A percentile compares a stretch with the other conserved stretches of the same genome.
These are phyloP conservation scores for Ferdinandea cuprea DNA, from an alignment of 2,888 invertebrate genomes.

Conservation along the genomic window DNA sequence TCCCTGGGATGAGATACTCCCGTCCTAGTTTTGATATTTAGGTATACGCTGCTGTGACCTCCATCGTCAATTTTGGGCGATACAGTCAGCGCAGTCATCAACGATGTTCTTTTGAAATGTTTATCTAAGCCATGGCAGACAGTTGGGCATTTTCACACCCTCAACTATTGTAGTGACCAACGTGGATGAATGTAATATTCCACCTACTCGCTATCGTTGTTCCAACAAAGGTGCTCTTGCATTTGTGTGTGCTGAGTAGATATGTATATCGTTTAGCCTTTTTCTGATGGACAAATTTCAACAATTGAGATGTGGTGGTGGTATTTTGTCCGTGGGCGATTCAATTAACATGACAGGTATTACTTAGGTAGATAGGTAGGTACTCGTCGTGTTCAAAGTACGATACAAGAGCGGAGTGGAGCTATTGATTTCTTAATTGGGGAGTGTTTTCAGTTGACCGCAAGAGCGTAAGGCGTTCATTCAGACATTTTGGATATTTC, in stretches of 20 bases:
- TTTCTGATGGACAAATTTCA: slow-evolving; percentile 32
- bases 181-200: neutral
- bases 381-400: neutral
- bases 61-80: slow-evolving; percentile 8
- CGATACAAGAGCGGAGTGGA: neutral
- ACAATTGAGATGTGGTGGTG: slow-evolving; percentile 9
- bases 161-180: slow-evolving; percentile 30
- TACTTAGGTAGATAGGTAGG: slow-evolving; percentile 17
- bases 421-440: slow-evolving; percentile 35
- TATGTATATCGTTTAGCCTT: slow-evolving; percentile 48
- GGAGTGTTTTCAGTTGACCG: slow-evolving; percentile 32
- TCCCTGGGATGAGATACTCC: neutral
- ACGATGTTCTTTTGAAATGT: too few relatives aligned
- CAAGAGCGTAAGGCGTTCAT: neutral
- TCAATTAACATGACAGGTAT: slow-evolving; percentile 46
- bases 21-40: slow-evolving; percentile 12
- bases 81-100: slow-evolving; percentile 23
- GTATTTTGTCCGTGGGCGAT: slow-evolving; percentile 45
- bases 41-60: slow-evolving; percentile 13
- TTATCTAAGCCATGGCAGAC: slow-evolving; percentile 65
- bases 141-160: slow-evolving; percentile 72
- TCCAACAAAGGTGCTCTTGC: neutral
- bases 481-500: slow-evolving; percentile 12
- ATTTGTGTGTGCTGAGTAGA: slow-evolving; percentile 12
- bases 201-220: slow-evolving; percentile 16